Percentiles rank a stretch among this genome's conserved stretches.
phyloP scores from a whole-genome alignment of 2,113 vertebrate genomes.

The Silurus asotus region DNA sequence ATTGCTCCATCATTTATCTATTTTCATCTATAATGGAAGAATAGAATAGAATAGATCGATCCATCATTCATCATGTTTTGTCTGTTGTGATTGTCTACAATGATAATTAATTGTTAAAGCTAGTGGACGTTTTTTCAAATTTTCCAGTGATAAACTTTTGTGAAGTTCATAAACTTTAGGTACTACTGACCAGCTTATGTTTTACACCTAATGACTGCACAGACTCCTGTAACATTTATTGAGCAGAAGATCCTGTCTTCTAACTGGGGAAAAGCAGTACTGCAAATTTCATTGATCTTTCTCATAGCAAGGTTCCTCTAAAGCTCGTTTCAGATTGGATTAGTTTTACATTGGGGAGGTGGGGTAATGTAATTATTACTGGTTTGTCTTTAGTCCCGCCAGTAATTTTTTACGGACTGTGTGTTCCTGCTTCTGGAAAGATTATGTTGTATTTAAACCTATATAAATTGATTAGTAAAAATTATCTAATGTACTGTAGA shows the following conservation, averaged over 20 bases:
- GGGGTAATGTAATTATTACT: neutral
- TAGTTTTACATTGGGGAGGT: neutral
- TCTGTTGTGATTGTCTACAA: neutral
- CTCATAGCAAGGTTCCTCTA: neutral
- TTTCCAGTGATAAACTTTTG: neutral
- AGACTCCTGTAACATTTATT: neutral
- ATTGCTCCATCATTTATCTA: no score
- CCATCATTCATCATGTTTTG: no score
- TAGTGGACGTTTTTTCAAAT: neutral
- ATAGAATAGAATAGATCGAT: no score
- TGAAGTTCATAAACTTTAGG: neutral
- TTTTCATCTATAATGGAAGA: no score
- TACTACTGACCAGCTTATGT: neutral
- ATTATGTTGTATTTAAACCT: neutral
- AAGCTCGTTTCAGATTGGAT: neutral
- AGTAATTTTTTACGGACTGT: neutral
- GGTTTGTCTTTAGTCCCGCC: neutral
- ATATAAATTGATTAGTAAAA: neutral
- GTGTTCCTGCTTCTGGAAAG: neutral
- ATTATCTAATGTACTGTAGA: neutral
- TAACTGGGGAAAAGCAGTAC: neutral
- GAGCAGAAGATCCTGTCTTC: neutral
- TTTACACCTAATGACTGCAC: neutral
- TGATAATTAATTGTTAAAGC: neutral
- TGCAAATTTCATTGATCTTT: neutral